Base-by-base conservation (phyloP, 2,888 invertebrate species). In the Exocentrus adspersus region DNA sequence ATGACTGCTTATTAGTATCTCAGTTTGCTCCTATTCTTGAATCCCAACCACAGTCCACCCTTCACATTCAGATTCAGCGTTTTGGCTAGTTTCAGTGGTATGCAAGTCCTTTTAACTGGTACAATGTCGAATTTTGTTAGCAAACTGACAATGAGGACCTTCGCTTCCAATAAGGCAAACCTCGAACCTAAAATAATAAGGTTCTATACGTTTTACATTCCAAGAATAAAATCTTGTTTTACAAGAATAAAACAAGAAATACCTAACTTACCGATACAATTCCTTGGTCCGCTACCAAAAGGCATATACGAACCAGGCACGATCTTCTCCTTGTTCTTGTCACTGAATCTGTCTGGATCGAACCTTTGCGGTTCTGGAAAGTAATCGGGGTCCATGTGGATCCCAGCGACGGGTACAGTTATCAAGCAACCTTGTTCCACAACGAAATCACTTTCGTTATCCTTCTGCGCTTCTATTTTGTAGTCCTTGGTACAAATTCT, bases 321-420 rank as follows among this genome's bases (percentile, higher is more conserved):
- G 60, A 86, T 82, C 9, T 84, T 81, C 19, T 79, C 79, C 72
- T 84, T 87, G 69, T 85, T 86, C 12, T 87, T 86, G 0, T 83
- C 83, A 69, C 84, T 83, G 72, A 88, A 88, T 61, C 88, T 79
- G 64, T 87, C 87, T 0, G 87, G 86, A 43, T 81, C 82, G 71
- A 87, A 86, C 30, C 81, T 79, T 0, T 85, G 77, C 0, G 88
- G 88, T 19, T 88, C 83, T 0, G 86, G 85, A 69, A 85, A 88
- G 67, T 84, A 81, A 10, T 86, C 79, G 0, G 86, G 84, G 72
- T 88, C 87, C 78, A 84, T 84, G 58, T 88, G 87, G 4, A 88
- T 77, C 1, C 84, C 86, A 59, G 82, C 81, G 1, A 85, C 75
- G 0, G 87, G 85, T 52, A 87, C 81, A 4, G 80, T 79, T 0